Evolutionary conservation across 1,140 invertebrate species (phyloP).

Genomic region (Leptoteleia sp.): DNA sequence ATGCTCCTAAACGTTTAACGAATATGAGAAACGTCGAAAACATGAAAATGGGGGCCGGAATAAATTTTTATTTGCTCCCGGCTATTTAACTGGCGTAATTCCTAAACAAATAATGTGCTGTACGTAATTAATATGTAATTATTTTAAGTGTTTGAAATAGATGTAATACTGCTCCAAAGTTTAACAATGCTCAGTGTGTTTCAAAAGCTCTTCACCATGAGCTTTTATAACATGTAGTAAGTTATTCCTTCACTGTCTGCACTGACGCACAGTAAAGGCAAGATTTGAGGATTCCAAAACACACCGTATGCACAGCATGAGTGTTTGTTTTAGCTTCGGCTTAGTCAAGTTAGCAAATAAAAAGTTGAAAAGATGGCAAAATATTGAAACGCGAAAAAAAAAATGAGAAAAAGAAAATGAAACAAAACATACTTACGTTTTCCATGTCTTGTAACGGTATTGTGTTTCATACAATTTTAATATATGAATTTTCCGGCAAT

Average conservation of each 20-base stretch:
- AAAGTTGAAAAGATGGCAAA: slow-evolving; percentile 44
- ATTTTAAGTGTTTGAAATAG: neutral
- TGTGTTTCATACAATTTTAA: neutral
- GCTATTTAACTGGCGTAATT: too few species aligned
- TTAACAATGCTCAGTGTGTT: slow-evolving; percentile 12
- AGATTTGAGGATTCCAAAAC: slow-evolving; percentile 50
- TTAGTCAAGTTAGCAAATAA: slow-evolving; percentile 54
- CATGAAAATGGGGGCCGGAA: neutral
- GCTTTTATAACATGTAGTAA: slow-evolving; percentile 38
- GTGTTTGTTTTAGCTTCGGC: slow-evolving; percentile 60
- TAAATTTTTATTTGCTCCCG: too few species aligned
- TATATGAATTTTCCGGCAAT: too few species aligned
- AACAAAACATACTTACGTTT: slow-evolving; percentile 28
- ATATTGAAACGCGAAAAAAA: slow-evolving; percentile 27
- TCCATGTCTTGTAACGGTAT: slow-evolving; percentile 25
- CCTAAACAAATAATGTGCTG: too few species aligned
- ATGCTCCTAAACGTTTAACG: slow-evolving; percentile 4
- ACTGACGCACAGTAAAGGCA: slow-evolving; percentile 36
- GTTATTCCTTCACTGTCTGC: slow-evolving; percentile 38
- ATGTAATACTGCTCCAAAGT: slow-evolving; percentile 13
- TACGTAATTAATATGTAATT: too few species aligned
- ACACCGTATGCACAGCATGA: slow-evolving; percentile 40
- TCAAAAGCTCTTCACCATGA: slow-evolving; percentile 19
- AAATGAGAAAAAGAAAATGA: too few species aligned
- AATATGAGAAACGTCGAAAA: slow-evolving; percentile 25